Conservation (phyloP, 2,113 vertebrate species). For the Calyptommatus sinebrachiatus region DNA sequence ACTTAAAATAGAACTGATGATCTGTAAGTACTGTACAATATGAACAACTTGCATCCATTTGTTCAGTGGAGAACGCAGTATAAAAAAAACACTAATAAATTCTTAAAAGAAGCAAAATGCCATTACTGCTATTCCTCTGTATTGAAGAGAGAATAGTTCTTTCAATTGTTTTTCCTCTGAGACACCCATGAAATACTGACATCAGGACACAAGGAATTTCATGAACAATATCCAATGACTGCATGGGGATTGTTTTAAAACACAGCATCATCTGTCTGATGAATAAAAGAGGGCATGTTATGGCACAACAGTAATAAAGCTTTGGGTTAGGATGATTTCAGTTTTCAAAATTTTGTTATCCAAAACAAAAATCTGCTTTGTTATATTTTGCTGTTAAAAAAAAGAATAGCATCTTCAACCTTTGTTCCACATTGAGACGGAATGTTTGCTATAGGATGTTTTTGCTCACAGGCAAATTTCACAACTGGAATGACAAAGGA, state of each 20-base stretch:
- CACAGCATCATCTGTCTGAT: slow-evolving; percentile 29
- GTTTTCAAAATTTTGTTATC: background rate
- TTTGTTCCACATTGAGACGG: background rate
- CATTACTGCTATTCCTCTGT: background rate
- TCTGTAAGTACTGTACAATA: too few relatives aligned
- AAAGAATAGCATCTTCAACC: background rate
- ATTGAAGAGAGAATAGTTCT: slow-evolving; percentile 28
- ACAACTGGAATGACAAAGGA: background rate
- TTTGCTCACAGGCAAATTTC: slow-evolving; percentile 9
- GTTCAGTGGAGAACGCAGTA: slow-evolving; percentile 14
- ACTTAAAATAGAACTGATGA: background rate
- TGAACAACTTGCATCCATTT: too few relatives aligned
- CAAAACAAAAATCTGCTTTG: background rate
- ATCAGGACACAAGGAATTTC: slow-evolving; percentile 55
- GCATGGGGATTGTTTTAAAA: slow-evolving; percentile 38
- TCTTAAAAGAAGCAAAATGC: slow-evolving; percentile 30
- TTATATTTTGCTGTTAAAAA: slow-evolving; percentile 17
- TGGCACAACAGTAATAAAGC: slow-evolving; percentile 6
- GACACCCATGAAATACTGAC: slow-evolving; percentile 49
- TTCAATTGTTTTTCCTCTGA: slow-evolving; percentile 50
- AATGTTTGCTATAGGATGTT: slow-evolving; percentile 2
- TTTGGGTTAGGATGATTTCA: background rate
- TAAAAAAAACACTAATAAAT: slow-evolving; percentile 22
- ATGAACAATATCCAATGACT: slow-evolving; percentile 29
- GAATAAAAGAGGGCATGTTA: slow-evolving; percentile 21